Evolutionary conservation across 2,797 vertebrate species (phyloP).

Genomic region (Morelia viridis): DNA sequence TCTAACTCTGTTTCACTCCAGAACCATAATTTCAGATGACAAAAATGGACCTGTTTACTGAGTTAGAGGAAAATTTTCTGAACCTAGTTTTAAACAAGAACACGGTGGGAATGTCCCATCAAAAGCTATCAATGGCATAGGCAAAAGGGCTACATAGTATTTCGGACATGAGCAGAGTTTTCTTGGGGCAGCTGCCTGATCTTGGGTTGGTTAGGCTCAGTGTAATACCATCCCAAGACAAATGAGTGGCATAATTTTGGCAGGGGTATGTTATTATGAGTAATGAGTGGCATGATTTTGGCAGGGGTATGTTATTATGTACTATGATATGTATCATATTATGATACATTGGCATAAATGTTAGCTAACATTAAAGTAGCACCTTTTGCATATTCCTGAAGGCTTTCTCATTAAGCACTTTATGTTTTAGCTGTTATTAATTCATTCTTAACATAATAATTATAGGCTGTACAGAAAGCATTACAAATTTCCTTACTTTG

Average conservation of each 20-base stretch:
- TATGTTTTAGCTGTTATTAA: not conserved
- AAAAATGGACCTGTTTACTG: not conserved
- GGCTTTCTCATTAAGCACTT: not conserved
- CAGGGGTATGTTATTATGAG: not conserved
- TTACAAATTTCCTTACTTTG: not conserved
- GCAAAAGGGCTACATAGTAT: not conserved
- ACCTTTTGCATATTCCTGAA: conserved; percentile 13
- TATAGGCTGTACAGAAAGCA: not conserved
- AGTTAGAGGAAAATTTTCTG: not conserved
- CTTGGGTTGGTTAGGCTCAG: not conserved
- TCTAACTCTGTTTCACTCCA: not conserved
- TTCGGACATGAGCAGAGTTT: not conserved
- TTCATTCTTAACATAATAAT: not conserved
- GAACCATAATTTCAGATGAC: not conserved
- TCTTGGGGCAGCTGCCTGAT: not conserved
- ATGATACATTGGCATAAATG: not conserved
- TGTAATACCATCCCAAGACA: not conserved
- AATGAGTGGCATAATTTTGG: too few relatives aligned
- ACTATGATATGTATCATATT: not conserved
- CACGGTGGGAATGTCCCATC: not conserved
- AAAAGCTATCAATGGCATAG: not conserved
- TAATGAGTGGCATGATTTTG: too few relatives aligned
- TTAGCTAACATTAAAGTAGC: not conserved
- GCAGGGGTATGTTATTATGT: not conserved
- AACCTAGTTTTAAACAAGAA: not conserved